These are phyloP conservation scores for human (Homo sapiens) DNA, from an alignment of 2,113 vertebrate genomes.

Conservation along the genomic window GRCh38 chr7:105131501-105132000, in stretches of 20 bases:
- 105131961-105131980: background rate
- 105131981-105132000: fast-evolving
- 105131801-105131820: background rate
- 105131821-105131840: background rate
- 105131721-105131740: background rate
- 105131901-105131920: background rate
- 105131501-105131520: background rate
- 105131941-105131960: background rate
- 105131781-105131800: background rate
- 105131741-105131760: background rate
- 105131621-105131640: background rate
- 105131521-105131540: background rate
- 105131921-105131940: background rate
- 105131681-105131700: background rate
- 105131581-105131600: background rate
- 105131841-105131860: background rate
- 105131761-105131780: background rate
- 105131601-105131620: background rate
- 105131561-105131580: background rate
- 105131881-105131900: background rate
- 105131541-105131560: background rate
- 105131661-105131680: background rate
- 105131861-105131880: background rate
- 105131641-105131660: background rate
- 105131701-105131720: background rate